A percentile compares a stretch with the other conserved stretches of the same genome.
Evolutionary conservation across 1,140 invertebrate genomes (phyloP).

Genomic region (Trypoxylus dichotomus): DNA sequence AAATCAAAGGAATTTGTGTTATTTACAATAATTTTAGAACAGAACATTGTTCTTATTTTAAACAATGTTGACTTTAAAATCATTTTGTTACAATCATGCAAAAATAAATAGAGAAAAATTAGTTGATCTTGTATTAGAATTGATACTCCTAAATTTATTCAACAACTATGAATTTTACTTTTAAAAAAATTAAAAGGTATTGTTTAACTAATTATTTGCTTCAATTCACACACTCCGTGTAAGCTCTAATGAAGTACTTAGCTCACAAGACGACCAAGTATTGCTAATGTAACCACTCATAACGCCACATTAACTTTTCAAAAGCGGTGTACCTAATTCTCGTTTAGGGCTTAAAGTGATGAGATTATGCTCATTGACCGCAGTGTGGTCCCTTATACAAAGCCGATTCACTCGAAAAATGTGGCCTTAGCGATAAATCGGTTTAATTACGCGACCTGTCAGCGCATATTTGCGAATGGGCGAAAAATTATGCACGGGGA

Average conservation of each 20-base stretch:
- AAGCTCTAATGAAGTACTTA: neutral
- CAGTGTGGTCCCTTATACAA: neutral
- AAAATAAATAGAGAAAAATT: too few relatives aligned
- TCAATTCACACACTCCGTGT: neutral
- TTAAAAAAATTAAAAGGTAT: too few relatives aligned
- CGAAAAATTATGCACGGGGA: conserved; percentile 16
- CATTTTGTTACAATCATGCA: too few relatives aligned
- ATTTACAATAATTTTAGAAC: too few relatives aligned
- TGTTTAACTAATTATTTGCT: too few relatives aligned
- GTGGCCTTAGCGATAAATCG: conserved; percentile 15
- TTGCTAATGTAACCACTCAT: neutral
- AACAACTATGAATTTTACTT: too few relatives aligned
- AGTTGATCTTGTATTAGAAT: too few relatives aligned
- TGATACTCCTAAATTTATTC: too few relatives aligned
- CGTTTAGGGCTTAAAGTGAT: neutral
- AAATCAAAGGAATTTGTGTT: too few relatives aligned
- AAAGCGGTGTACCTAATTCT: neutral
- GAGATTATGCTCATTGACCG: neutral
- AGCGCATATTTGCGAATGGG: neutral
- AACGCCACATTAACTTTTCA: neutral
- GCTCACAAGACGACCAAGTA: neutral
- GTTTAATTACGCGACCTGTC: neutral
- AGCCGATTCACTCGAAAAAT: neutral
- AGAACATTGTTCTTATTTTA: too few relatives aligned
- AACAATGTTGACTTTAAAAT: too few relatives aligned